Percentiles rank a stretch among this genome's conserved stretches.
These are phyloP conservation scores for Idaea straminata DNA, from an alignment of 2,888 invertebrate species.

Conservation along the genomic window DNA sequence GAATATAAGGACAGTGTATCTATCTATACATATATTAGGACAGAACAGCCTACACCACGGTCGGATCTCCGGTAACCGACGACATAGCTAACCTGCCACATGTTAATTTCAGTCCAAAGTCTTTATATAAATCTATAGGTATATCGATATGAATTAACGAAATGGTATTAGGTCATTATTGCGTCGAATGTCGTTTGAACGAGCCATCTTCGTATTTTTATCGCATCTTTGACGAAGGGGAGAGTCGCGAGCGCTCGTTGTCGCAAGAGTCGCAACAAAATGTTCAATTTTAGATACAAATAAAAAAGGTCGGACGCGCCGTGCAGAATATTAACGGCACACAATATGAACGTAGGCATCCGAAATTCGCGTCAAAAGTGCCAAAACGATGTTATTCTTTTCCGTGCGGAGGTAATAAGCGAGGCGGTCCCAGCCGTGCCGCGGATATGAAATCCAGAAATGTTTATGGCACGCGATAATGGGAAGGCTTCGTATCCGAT, in stretches of 20 bases:
- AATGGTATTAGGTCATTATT: constrained; percentile 50
- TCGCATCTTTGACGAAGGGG: constrained; percentile 66
- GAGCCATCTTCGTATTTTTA: constrained; percentile 67
- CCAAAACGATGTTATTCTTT: constrained; percentile 78
- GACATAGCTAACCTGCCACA: not conserved
- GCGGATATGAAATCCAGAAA: constrained; percentile 77
- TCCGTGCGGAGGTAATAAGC: constrained; percentile 76
- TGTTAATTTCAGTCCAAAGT: not conserved
- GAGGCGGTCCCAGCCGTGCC: constrained; percentile 67
- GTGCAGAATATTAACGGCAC: constrained; percentile 78
- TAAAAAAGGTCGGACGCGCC: constrained; percentile 79
- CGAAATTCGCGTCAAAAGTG: constrained; percentile 78
- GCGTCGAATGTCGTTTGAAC: constrained; percentile 55
- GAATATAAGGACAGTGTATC: not conserved
- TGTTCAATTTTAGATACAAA: constrained; percentile 81
- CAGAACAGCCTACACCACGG: too few species aligned
- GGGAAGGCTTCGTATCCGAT: constrained; percentile 69
- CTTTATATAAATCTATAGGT: not conserved
- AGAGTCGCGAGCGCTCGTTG: constrained; percentile 68
- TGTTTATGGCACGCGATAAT: constrained; percentile 75
- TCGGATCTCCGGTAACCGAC: not conserved
- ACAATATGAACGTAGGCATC: constrained; percentile 78
- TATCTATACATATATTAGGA: too few species aligned
- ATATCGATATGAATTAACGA: not conserved
- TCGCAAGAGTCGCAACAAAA: constrained; percentile 78